Base-by-base conservation (phyloP, 1,140 invertebrate genomes). In the Lepidurus arcticus region DNA sequence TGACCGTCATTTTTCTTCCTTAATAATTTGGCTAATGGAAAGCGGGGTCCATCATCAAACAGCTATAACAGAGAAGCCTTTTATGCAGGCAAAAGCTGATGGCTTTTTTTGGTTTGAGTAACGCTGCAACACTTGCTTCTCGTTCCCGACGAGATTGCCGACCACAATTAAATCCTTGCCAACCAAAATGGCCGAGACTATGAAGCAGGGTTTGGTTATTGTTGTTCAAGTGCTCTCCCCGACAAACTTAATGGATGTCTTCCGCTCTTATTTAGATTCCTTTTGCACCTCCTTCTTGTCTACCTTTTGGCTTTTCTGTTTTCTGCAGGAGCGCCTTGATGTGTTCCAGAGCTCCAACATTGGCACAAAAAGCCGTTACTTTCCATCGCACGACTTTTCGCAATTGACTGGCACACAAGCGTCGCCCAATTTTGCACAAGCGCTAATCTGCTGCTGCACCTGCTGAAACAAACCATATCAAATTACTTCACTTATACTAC, bases 301-400 rank as follows among this genome's bases (percentile, higher is more conserved):
- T 65, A n/a, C 53, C 53, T 65, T 65, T 16, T 13, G 13, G 21
- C 9, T 65, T 65, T 65, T 65, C 53, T n/a, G 21, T 65, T 65
- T n/a, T n/a, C n/a, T 65, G n/a, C 53, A 65, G 21, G 21, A 65
- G 53, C 53, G 16, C 53, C 53, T 65, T 65, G 53, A 65, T 65
- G 53, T 65, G 53, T 65, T 65, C 53, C 53, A 65, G 53, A 65
- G 53, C 53, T 21, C 21, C 53, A 65, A 21, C 53, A 13, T 65
- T 65, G 53, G 16, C 21, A 65, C 53, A 65, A 65, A 65, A 65
- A 65, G 53, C 53, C 53, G 53, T 65, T 65, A 65, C 53, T 65
- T 65, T 65, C 53, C 53, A 65, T 65, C 53, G 53, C 53, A 65
- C 53, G 53, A 65, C 53, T 65, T 65, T 65, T 65, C n/a, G 53